Base-by-base conservation (phyloP, 2,113 vertebrate genomes). In the Tetraodon nigroviridis region DNA sequence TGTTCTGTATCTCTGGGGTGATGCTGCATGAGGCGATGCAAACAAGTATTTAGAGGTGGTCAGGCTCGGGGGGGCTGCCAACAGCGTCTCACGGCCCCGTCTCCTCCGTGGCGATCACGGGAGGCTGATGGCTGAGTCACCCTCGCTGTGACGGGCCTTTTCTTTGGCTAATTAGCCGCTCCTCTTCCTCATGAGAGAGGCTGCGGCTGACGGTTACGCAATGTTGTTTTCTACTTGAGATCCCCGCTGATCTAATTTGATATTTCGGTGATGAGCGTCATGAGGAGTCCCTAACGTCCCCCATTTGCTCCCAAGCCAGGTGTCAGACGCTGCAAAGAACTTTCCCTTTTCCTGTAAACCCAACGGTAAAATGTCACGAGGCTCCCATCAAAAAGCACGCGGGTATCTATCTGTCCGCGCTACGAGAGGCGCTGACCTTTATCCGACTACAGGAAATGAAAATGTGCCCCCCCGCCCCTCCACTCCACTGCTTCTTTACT, bases 231-330 rank as follows among this genome's bases (percentile, higher is more conserved):
- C 55, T 8, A 59, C 75, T 71, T 80, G 42, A 80, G 65, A 79
- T 63, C 61, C 40, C 51, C 13, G 19, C 75, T 86, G 83, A 87
- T 89, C 75, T 73, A 85, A 88, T 89, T 88, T 81, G 64, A 81
- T 62, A 46, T 84, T 73, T 70, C 46, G 59, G 70, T 86, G 83
- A 87, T 85, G 79, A 85, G 78, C 73, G 48, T 87, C 85, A 87
- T 85, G 87, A 87, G 84, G 71, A 73, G 63, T 14, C 51, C 81
- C 65, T 78, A 73, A 84, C 54, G 81, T 61, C 74, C n/a, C n/a
- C 17, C 54, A 84, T 87, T 86, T 85, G 72, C 72, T 76, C 60
- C 48, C 58, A 66, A 70, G 45, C 73, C 64, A 11, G 17, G 21
- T 69, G 53, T 47, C 57, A 69, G 42, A 65, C 22, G 44, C 51